Base-by-base conservation (phyloP, 2,797 vertebrate species). In the Amniataba percoides region DNA sequence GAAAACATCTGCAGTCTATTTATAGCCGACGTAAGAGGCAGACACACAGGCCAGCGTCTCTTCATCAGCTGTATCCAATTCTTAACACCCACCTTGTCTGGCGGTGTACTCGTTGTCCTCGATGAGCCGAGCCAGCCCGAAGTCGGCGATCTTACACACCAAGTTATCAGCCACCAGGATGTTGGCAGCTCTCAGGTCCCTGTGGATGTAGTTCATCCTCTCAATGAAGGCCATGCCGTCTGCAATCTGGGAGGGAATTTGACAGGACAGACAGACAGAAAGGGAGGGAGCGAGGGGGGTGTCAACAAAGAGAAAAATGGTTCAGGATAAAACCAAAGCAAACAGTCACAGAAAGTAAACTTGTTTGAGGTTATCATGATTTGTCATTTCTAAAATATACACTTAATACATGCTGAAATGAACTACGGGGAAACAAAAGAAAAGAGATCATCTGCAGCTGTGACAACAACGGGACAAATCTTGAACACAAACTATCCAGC, bases 211-310 rank as follows among this genome's bases (percentile, higher is more conserved):
- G 94, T 99, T 99, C 98, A 99, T 99, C 94, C 97, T 96, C 96
- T 99, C 98, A 75, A 99, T 99, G 94, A 98, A 99, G 64, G 98
- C 98, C 98, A 99, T 99, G 67, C 98, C 98, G 86, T 99, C 98
- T 82, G 98, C 97, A 87, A 99, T 98, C 98, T 94, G 93, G 42
- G 82, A 69, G 15, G 36, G 58, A 75, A 49, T 60, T 8, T 39
- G 40, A 79, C 7, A 25, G 12, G 31, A 68, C 14, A 31, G 27
- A 31, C 27, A 31, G 27, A 31, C 27, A 31, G 27, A 31, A 3
- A 52, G 71, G 19, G 14, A 51, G 12, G 7, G 16, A 48, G 46
- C 21, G 31, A 74, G 16, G n/a, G n/a, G 14, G 10, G 11, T 31
- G 34, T 12, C 3, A 65, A 7, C 10, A 39, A 40, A 43, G 48